Evolutionary conservation across 2,797 vertebrate species (phyloP).

Genomic region (Carduelis carduelis): DNA sequence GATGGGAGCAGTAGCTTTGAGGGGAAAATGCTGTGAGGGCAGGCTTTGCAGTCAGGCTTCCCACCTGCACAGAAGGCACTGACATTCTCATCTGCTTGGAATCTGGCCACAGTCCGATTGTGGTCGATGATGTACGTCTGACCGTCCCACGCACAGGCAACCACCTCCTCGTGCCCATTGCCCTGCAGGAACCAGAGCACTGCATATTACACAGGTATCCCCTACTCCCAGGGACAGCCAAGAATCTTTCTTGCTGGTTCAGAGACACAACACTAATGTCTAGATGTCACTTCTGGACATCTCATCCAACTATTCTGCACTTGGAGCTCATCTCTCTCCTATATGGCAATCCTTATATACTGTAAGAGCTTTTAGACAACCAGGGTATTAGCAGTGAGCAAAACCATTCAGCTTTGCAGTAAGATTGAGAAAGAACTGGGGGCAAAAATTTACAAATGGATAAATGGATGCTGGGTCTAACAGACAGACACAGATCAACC

Average conservation of each 20-base stretch:
- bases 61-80: slow-evolving; percentile 97
- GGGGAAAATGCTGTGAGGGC: not conserved
- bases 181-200: slow-evolving; percentile 74
- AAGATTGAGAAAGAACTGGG: not conserved
- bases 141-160: slow-evolving; percentile 97
- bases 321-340: not conserved
- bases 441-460: not conserved
- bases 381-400: not conserved
- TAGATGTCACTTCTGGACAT: not conserved
- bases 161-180: slow-evolving; percentile 93
- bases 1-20: not conserved
- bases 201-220: not conserved
- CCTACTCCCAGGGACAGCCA: not conserved
- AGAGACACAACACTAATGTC: not conserved
- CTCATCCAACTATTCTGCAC: not conserved
- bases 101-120: slow-evolving; percentile 89
- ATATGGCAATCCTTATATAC: rapidly evolving
- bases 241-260: not conserved
- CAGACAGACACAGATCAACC: not conserved
- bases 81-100: slow-evolving; percentile 98
- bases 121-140: slow-evolving; percentile 98
- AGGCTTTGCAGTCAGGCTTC: not conserved
- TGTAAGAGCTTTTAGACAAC: not conserved
- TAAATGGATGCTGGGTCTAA: not conserved
- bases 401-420: not conserved